Evolutionary conservation across 2,797 vertebrate genomes (phyloP).

Genomic region (Pelochelys cantorii): DNA sequence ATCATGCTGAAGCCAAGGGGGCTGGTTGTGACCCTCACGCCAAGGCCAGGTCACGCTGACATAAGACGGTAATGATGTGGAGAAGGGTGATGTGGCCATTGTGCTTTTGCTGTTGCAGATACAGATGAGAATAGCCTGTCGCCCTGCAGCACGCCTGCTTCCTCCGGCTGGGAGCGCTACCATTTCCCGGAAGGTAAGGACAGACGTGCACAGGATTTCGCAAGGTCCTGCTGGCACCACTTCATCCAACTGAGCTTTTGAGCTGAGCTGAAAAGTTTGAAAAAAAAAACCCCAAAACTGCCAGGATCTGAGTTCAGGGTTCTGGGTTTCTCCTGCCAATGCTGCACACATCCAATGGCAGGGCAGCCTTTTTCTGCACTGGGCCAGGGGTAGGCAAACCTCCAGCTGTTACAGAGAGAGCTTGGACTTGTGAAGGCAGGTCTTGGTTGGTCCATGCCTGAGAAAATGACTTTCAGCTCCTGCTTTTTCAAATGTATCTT

Average conservation of each 20-base stretch:
- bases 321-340: not conserved
- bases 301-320: not conserved
- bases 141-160: constrained; percentile 79
- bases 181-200: constrained; percentile 83
- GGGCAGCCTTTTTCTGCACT: not conserved
- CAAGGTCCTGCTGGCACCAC: rapidly evolving
- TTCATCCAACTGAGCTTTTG: not conserved
- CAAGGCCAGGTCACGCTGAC: rapidly evolving
- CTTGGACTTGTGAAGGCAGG: too few relatives aligned
- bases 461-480: not conserved
- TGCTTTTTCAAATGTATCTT: too few relatives aligned
- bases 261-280: not conserved
- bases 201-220: not conserved
- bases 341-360: not conserved
- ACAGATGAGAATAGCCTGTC: constrained; percentile 78
- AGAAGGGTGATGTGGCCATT: not conserved
- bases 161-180: constrained; percentile 80
- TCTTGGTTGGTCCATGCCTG: not conserved
- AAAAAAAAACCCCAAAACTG: not conserved
- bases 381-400: not conserved
- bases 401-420: not conserved
- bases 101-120: constrained; percentile 61
- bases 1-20: not conserved
- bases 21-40: not conserved
- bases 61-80: rapidly evolving